Percentiles rank a stretch among this genome's conserved stretches.
phyloP scores from a whole-genome alignment of 1,140 invertebrate species.

The Pararge aegeria region DNA sequence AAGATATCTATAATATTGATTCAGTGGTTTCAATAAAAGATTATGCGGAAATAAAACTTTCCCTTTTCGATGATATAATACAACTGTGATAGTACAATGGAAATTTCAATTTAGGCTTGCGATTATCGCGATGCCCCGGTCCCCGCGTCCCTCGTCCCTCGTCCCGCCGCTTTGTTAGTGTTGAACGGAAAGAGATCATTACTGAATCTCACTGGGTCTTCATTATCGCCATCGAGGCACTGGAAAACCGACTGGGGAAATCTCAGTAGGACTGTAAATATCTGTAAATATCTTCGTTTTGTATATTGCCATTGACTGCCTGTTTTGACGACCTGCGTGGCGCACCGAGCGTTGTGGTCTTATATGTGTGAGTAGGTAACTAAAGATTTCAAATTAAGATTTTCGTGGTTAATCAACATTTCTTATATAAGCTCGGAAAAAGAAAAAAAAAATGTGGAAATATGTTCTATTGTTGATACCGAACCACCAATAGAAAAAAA shows the following conservation, averaged over 20 bases:
- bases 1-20: too few species aligned
- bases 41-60: constrained; percentile 1
- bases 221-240: background rate
- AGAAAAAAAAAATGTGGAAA: too few species aligned
- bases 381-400: too few species aligned
- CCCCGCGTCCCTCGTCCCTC: background rate
- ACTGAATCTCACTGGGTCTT: constrained; percentile 5
- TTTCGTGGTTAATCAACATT: too few species aligned
- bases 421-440: too few species aligned
- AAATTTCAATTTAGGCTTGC: constrained; percentile 19
- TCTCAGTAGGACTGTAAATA: background rate
- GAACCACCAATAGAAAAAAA: too few species aligned
- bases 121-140: constrained; percentile 4
- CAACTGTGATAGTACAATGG: constrained; percentile 11
- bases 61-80: background rate
- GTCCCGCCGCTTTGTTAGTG: constrained; percentile 12
- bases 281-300: background rate
- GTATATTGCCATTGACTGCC: too few species aligned
- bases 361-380: too few species aligned
- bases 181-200: constrained; percentile 19
- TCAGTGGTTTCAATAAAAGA: background rate
- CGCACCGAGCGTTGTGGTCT: too few species aligned
- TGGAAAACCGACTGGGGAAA: background rate
- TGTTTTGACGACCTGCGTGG: too few species aligned
- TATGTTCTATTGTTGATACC: too few species aligned